These are phyloP conservation scores for Yasuhikotakia modesta DNA, from an alignment of 2,797 vertebrate species.

Conservation along the genomic window DNA sequence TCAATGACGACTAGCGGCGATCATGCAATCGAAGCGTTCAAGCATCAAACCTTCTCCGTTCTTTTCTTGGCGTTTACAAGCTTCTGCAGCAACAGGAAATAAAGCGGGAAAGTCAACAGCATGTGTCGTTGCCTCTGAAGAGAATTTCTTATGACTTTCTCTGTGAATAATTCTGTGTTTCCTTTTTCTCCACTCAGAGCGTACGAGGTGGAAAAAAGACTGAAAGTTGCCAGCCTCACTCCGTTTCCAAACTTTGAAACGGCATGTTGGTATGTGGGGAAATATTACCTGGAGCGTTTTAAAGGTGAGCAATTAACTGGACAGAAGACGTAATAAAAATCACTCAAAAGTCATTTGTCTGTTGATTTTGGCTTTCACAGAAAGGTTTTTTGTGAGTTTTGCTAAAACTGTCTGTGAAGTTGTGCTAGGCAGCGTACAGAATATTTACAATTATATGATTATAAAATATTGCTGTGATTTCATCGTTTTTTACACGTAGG, in stretches of 20 bases:
- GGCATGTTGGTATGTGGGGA: constrained; percentile 96
- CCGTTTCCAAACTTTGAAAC: constrained; percentile 97
- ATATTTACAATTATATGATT: too few species aligned
- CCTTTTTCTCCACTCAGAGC: constrained; percentile 80
- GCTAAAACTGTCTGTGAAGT: too few species aligned
- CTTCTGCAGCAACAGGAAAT: constrained; percentile 12
- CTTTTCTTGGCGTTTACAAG: constrained; percentile 26
- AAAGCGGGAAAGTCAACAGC: constrained; percentile 36
- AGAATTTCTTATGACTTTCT: constrained; percentile 31
- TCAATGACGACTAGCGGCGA: constrained; percentile 2
- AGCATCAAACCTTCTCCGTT: constrained; percentile 28
- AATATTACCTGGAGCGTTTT: constrained; percentile 91
- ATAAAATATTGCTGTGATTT: not conserved
- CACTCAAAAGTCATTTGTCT: not conserved
- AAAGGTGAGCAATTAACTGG: constrained; percentile 80
- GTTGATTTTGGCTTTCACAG: not conserved
- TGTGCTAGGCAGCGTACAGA: too few species aligned
- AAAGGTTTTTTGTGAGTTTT: not conserved
- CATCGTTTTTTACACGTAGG: not conserved
- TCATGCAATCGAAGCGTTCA: constrained; percentile 24
- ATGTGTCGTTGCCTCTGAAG: constrained; percentile 45
- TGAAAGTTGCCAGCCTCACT: constrained; percentile 92
- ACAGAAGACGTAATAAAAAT: not conserved
- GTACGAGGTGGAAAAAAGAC: constrained; percentile 92
- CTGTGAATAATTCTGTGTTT: constrained; percentile 32